These are phyloP conservation scores for Oncorhynchus keta DNA, from an alignment of 2,113 vertebrate genomes.

Conservation along the genomic window DNA sequence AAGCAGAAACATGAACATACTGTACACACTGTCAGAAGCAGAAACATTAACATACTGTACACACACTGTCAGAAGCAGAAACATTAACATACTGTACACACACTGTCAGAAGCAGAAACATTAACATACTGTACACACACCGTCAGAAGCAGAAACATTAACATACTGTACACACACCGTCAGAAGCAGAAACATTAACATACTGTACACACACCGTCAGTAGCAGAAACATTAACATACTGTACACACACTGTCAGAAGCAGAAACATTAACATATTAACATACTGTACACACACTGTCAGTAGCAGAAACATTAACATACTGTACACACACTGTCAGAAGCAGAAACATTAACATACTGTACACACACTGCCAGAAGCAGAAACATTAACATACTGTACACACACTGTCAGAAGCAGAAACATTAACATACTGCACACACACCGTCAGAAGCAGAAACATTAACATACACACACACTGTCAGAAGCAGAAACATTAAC, in stretches of 20 bases:
- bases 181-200: not conserved
- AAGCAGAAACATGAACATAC: not conserved
- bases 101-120: not conserved
- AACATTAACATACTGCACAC: too few species aligned
- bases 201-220: not conserved
- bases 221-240: not conserved
- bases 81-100: not conserved
- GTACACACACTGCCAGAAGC: not conserved
- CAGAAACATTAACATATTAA: conserved; percentile 7
- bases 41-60: not conserved
- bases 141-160: too few species aligned
- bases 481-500: too few species aligned
- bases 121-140: conserved; percentile 7
- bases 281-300: not conserved
- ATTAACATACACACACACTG: too few species aligned
- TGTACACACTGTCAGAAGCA: not conserved
- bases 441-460: too few species aligned
- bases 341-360: not conserved
- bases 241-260: not conserved
- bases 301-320: not conserved
- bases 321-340: not conserved
- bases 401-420: too few species aligned
- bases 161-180: not conserved
- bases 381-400: conserved; percentile 12
- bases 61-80: not conserved